Evolutionary conservation across 2,797 vertebrate species (phyloP).

Genomic region (Aphelocoma californica): DNA sequence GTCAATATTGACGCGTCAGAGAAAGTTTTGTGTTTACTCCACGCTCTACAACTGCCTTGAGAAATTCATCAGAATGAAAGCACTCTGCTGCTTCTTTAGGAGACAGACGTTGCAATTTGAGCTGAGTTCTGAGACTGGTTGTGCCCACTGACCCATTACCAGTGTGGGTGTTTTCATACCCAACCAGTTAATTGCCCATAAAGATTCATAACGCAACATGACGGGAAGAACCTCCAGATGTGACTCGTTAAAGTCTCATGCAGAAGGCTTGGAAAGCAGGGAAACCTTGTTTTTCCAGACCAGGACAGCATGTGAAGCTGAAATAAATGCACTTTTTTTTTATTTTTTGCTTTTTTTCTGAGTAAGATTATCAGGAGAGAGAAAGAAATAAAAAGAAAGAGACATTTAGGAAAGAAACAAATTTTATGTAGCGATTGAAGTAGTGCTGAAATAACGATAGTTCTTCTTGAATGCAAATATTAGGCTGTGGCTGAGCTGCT

Average conservation of each 20-base stretch:
- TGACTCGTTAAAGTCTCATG: conserved; percentile 44
- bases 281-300: conserved; percentile 9
- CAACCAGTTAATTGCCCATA: conserved; percentile 66
- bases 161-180: conserved; percentile 56
- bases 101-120: neutral
- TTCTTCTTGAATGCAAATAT: neutral
- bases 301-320: neutral
- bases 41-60: neutral
- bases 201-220: conserved; percentile 56
- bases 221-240: conserved; percentile 65
- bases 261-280: conserved; percentile 16
- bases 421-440: neutral
- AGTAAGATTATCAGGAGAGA: neutral
- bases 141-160: conserved; percentile 54
- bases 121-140: conserved; percentile 20
- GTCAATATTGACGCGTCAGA: neutral
- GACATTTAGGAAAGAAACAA: neutral
- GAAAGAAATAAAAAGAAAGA: too few species aligned
- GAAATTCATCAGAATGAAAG: neutral
- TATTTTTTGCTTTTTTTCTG: neutral
- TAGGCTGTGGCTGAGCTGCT: neutral
- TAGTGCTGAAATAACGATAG: neutral
- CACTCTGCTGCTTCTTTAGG: neutral
- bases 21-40: neutral
- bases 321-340: neutral